phyloP scores from a whole-genome alignment of 2,888 invertebrate species.

The Phaonia tiefii region DNA sequence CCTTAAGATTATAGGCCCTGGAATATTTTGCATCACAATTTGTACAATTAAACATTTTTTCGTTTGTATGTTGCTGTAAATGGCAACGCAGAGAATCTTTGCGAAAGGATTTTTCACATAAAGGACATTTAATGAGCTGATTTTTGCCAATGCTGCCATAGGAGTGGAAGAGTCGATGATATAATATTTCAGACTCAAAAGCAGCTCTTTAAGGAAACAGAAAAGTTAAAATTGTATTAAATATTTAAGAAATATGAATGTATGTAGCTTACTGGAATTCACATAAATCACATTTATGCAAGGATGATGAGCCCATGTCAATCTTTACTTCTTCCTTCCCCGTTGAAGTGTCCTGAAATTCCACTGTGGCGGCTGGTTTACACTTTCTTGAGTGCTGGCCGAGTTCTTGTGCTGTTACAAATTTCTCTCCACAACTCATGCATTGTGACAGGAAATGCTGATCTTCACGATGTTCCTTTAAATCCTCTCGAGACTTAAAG shows the following conservation, averaged over 20 bases:
- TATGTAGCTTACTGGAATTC: slow-evolving; percentile 69
- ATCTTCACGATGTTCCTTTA: slow-evolving; percentile 84
- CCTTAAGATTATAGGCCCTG: slow-evolving; percentile 84
- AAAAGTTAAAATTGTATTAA: too few species aligned
- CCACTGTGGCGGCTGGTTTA: slow-evolving; percentile 58
- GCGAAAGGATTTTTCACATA: slow-evolving; percentile 85
- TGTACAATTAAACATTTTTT: slow-evolving; percentile 86
- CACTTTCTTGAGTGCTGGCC: slow-evolving; percentile 84
- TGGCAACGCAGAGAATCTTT: slow-evolving; percentile 87
- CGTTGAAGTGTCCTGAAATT: too few species aligned
- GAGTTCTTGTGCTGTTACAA: slow-evolving; percentile 88
- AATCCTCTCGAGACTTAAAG: slow-evolving; percentile 81
- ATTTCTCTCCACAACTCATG: slow-evolving; percentile 86
- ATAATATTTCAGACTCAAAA: slow-evolving; percentile 87
- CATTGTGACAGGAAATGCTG: slow-evolving; percentile 86
- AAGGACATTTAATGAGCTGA: slow-evolving; percentile 82
- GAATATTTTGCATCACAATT: slow-evolving; percentile 85
- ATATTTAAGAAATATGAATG: neutral
- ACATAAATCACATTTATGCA: slow-evolving; percentile 74
- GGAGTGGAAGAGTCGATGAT: slow-evolving; percentile 86
- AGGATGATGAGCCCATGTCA: slow-evolving; percentile 13
- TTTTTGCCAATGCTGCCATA: slow-evolving; percentile 73
- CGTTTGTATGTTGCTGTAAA: slow-evolving; percentile 87
- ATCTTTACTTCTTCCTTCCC: neutral
- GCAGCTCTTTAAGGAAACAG: slow-evolving; percentile 76